phyloP scores from a whole-genome alignment of 2,888 invertebrate genomes.

The Flexamia atlantica region DNA sequence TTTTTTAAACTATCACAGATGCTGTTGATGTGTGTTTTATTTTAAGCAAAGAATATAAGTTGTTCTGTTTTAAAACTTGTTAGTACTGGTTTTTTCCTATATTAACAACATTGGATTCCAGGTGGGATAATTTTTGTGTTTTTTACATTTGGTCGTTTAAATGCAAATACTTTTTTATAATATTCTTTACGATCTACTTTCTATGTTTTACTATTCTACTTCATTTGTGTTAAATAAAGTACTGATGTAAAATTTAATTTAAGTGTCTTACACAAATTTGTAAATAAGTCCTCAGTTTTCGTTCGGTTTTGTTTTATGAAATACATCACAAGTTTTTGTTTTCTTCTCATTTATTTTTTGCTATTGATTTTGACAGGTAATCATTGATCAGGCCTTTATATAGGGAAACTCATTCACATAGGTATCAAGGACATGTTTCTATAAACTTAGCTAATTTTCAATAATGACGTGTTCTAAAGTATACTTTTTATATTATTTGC shows the following conservation, averaged over 20 bases:
- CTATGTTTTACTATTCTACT: background rate
- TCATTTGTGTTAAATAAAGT: background rate
- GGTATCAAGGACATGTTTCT: no score
- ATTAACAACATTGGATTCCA: background rate
- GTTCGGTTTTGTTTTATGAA: background rate
- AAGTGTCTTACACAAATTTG: background rate
- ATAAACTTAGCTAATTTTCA: no score
- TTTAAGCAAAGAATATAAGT: background rate
- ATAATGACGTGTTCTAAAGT: no score
- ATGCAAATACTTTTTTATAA: background rate
- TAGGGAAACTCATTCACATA: no score
- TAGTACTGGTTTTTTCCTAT: background rate
- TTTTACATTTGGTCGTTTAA: background rate
- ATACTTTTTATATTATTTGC: no score
- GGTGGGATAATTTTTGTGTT: background rate
- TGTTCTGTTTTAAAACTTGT: background rate
- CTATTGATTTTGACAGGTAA: no score
- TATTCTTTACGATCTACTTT: background rate
- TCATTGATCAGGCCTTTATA: no score
- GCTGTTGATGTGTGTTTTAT: background rate
- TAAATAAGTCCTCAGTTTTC: background rate
- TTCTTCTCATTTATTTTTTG: no score
- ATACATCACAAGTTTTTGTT: background rate
- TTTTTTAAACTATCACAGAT: background rate
- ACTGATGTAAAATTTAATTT: background rate